Conservation (phyloP, 2,113 vertebrate genomes). For the Hydrolagus affinis region DNA sequence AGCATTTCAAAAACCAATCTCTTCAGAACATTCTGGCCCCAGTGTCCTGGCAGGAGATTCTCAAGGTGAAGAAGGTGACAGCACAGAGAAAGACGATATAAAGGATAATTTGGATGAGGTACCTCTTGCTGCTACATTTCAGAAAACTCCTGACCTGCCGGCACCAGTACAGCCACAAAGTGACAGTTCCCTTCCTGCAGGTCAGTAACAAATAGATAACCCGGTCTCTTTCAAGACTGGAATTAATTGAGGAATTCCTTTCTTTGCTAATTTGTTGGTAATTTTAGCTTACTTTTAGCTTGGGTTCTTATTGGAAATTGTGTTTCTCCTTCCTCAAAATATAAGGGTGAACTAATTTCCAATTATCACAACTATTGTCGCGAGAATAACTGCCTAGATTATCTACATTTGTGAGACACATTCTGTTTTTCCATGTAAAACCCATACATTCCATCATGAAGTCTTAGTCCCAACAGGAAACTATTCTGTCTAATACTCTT, state of each 20-base stretch:
- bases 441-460: background rate
- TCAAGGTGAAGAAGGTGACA: conserved; percentile 52
- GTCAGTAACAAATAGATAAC: conserved; percentile 29
- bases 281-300: background rate
- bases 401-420: too few relatives aligned
- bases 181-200: conserved; percentile 44
- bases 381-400: background rate
- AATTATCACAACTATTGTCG: background rate
- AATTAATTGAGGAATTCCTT: background rate
- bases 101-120: conserved; percentile 35
- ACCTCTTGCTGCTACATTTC: conserved; percentile 7
- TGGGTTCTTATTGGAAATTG: background rate
- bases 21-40: conserved; percentile 46
- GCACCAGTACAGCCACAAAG: conserved; percentile 37
- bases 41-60: conserved; percentile 64
- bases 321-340: background rate
- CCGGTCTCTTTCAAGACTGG: background rate
- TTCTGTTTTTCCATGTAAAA: too few relatives aligned
- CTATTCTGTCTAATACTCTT: too few relatives aligned
- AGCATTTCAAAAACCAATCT: background rate
- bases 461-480: background rate
- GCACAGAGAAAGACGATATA: conserved; percentile 35
- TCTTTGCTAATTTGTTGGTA: background rate
- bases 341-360: background rate
- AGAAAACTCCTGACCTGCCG: conserved; percentile 40